A percentile compares a stretch with the other conserved stretches of the same genome.
phyloP scores from a whole-genome alignment of 2,888 invertebrate genomes.

The Brachyopa scutellaris region DNA sequence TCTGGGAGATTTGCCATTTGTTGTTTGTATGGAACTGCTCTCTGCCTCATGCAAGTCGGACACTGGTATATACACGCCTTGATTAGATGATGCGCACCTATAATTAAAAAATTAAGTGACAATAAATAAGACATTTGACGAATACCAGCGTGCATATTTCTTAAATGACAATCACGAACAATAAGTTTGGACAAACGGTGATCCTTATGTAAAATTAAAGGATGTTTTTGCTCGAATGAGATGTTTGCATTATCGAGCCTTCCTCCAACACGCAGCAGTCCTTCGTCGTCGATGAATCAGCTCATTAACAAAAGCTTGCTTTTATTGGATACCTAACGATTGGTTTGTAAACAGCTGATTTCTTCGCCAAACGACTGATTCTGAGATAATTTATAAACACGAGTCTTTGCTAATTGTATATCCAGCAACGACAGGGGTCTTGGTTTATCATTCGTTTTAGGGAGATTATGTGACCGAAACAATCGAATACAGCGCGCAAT shows the following conservation, averaged over 20 bases:
- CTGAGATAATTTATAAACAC: conserved; percentile 39
- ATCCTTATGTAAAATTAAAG: conserved; percentile 60
- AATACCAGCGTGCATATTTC: conserved; percentile 56
- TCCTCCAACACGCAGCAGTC: conserved; percentile 4
- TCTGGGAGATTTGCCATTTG: conserved; percentile 67
- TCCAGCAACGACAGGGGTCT: conserved; percentile 27
- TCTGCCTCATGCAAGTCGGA: conserved; percentile 46
- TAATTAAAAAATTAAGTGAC: conserved; percentile 48
- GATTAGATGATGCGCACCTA: conserved; percentile 11
- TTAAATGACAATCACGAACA: conserved; percentile 50
- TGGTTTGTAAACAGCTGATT: conserved; percentile 5
- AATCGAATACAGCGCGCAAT: conserved; percentile 18
- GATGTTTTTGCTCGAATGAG: conserved; percentile 9
- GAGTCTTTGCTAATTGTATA: conserved; percentile 25
- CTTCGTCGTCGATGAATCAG: background rate
- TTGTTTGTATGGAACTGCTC: conserved; percentile 40
- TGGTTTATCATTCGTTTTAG: background rate
- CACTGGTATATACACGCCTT: conserved; percentile 57
- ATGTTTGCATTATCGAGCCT: conserved; percentile 8
- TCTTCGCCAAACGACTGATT: conserved; percentile 11
- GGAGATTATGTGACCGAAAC: conserved; percentile 7
- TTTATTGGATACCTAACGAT: conserved; percentile 23
- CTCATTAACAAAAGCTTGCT: conserved; percentile 35
- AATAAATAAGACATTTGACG: conserved; percentile 58
- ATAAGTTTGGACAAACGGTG: conserved; percentile 42